Evolutionary conservation across 2,888 invertebrate species (phyloP), one percentile per base, ranked within the genome.

Genomic region (Lepidocyrtinus sp.): DNA sequence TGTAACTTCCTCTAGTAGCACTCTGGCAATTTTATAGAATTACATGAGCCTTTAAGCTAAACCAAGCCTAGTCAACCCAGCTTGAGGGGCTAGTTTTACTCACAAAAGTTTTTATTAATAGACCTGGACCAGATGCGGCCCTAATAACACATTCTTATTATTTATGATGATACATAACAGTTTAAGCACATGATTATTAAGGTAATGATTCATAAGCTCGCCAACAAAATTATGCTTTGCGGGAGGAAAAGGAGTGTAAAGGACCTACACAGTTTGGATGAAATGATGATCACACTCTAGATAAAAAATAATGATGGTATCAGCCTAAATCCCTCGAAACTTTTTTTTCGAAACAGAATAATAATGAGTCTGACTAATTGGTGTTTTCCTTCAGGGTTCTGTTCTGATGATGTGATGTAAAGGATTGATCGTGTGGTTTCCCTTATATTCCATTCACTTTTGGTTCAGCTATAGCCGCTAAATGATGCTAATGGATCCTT

Each of bases 341-440:
- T n/a, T n/a, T n/a, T n/a, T n/a, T n/a, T n/a, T n/a, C n/a, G n/a
- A n/a, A n/a, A n/a, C n/a, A n/a, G n/a, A 70, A 61, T 70, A 59
- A 70, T 75, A 75, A 75, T 75, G 75, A 75, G 50, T 75, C 75
- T 75, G 75, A 75, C 75, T 68, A 75, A 75, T 75, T 68, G 68
- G 5, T 36, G 36, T 36, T 75, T 69, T 69, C 27, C 69, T 75
- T 26, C 19, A 73, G 73, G 73, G 36, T 36, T 36, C n/a, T n/a
- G 12, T 7, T 36, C 5, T 36, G 36, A 36, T 36, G 36, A 7
- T 36, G 36, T 36, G 36, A 36, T 36, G 36, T 5, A 36, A 36
- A 12, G 36, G 36, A 5, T 12, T 36, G 36, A 36, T 36, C n/a
- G n/a, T n/a, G n/a, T n/a, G n/a, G n/a, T n/a, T n/a, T n/a, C n/a